Evolutionary conservation across 2,888 invertebrate genomes (phyloP).

Genomic region (Ennomos erosarius): DNA sequence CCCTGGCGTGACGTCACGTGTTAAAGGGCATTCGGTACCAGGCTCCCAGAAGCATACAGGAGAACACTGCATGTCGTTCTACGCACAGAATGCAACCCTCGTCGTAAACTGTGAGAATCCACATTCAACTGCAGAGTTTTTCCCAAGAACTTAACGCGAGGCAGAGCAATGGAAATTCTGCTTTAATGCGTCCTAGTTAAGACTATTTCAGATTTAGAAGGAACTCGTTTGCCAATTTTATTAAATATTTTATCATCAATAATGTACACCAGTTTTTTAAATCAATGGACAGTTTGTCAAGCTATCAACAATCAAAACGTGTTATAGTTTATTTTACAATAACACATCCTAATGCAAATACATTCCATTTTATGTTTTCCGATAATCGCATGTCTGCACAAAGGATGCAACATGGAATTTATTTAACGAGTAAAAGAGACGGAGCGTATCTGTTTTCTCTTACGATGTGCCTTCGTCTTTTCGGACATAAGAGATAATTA

Average conservation of each 20-base stretch:
- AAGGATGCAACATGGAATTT: not conserved
- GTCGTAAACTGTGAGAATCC: not conserved
- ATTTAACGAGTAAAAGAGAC: not conserved
- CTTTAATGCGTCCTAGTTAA: slow-evolving; percentile 2
- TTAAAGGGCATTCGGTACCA: slow-evolving; percentile 71
- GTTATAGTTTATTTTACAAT: slow-evolving; percentile 1
- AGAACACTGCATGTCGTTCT: slow-evolving; percentile 34
- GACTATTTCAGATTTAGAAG: not conserved
- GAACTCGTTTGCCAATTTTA: slow-evolving; percentile 6
- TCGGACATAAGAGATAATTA: too few species aligned
- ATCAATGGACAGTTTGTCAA: not conserved
- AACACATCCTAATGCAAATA: not conserved
- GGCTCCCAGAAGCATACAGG: slow-evolving; percentile 54
- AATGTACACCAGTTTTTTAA: not conserved
- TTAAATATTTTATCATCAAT: too few species aligned
- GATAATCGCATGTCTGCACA: slow-evolving; percentile 1
- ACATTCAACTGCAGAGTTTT: not conserved
- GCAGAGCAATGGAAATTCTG: slow-evolving; percentile 9
- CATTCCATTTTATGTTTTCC: not conserved
- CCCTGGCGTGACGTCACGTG: slow-evolving; percentile 71
- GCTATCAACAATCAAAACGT: not conserved
- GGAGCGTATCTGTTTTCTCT: not conserved
- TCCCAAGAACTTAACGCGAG: not conserved
- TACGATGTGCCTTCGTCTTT: slow-evolving; percentile 1
- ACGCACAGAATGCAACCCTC: slow-evolving; percentile 40